Base-by-base conservation (phyloP, 1,140 invertebrate genomes). In the Teleopsis dalmanni region DNA sequence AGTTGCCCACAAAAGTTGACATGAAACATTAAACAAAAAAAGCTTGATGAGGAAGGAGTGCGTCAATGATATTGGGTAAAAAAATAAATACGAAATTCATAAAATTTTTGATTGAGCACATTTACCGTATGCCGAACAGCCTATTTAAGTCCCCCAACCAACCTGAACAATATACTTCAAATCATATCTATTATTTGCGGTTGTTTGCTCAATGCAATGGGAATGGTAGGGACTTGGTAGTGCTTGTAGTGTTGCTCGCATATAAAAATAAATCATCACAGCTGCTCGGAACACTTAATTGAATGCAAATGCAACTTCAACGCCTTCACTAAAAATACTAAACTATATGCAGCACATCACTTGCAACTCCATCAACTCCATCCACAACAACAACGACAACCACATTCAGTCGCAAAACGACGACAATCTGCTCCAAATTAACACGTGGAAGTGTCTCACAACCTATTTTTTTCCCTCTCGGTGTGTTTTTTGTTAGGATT, bases 31-130 rank as follows among this genome's bases (percentile, higher is more conserved):
- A n/a, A n/a, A n/a, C n/a, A n/a, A n/a, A n/a, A n/a, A n/a, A n/a
- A n/a, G n/a, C n/a, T n/a, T n/a, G n/a, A n/a, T n/a, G n/a, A n/a
- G n/a, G n/a, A n/a, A n/a, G n/a, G n/a, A 5, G 4, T 19, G 14
- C n/a, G 19, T 37, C 36, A 10, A 13, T 27, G 11, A 14, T 33
- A 16, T 33, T 23, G 16, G 14, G 37, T 18, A 26, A 21, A 23
- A 9, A 14, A n/a, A 37, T 38, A 19, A 14, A 26, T 26, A 47
- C 49, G 37, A 37, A 58, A 43, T 47, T 54, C 60, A 37, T 23
- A n/a, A 25, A 33, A 19, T 9, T 38, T 29, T 57, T 60, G 51
- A 5, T 42, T 4, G 22, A 36, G 9, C 2, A n/a, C 2, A 18
- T 3, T 36, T 6, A 36, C 11, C 2, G 11, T 13, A 29, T 29